Evolutionary conservation across 2,888 invertebrate species (phyloP).

Genomic region (Lycia hirtaria): DNA sequence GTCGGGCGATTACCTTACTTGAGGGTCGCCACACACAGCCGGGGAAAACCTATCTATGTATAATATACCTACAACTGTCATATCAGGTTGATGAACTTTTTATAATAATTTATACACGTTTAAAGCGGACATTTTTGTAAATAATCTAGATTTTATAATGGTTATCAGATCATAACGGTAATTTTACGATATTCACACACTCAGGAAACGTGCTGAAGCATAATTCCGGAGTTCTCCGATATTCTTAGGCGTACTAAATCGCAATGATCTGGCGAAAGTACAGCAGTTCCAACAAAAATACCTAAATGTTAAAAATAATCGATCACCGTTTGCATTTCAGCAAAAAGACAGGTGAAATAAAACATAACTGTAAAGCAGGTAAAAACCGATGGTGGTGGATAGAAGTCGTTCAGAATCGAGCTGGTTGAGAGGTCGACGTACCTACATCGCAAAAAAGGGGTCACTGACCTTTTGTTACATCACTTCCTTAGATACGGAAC

Average conservation of each 20-base stretch:
- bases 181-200: too few species aligned
- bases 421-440: conserved; percentile 76
- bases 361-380: conserved; percentile 47
- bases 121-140: neutral
- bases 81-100: neutral
- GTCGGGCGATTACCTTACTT: too few species aligned
- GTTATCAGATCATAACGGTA: neutral
- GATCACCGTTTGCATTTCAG: conserved; percentile 13
- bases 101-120: neutral
- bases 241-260: neutral
- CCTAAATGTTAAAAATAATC: conserved; percentile 15
- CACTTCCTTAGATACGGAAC: conserved; percentile 61
- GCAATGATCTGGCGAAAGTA: conserved; percentile 3
- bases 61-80: neutral
- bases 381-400: conserved; percentile 54
- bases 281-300: conserved; percentile 20
- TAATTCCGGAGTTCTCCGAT: neutral
- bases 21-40: too few species aligned
- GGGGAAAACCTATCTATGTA: too few species aligned
- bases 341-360: conserved; percentile 31
- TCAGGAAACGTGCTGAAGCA: neutral
- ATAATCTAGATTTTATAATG: neutral
- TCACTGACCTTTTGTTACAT: conserved; percentile 71
- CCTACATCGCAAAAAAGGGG: conserved; percentile 69
- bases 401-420: conserved; percentile 57